Base-by-base conservation (phyloP, 2,797 vertebrate genomes). In the Petrocephalus sullivani region DNA sequence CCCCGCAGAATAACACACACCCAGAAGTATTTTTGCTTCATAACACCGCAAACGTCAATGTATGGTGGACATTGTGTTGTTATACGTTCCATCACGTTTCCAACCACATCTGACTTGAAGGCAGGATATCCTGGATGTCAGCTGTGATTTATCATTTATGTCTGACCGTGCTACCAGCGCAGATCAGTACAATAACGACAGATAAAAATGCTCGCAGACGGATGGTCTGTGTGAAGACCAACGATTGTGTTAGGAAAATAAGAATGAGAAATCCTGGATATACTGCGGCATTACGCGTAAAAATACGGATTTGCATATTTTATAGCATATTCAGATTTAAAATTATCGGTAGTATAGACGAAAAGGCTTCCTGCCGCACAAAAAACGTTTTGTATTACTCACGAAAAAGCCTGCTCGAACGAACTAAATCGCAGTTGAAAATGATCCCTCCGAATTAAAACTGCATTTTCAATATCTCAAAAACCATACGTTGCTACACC, bases 381-480 rank as follows among this genome's bases (percentile, higher is more conserved):
- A 60, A n/a, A 75, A 41, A 41, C 14, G 33, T 75, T 75, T 71
- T 33, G 67, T 21, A 71, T 1, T 14, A 10, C 14, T 6, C 33
- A 37, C 33, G 3, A 37, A 75, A 75, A 75, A 75, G 12, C 12
- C 33, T 75, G 33, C 78, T 51, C 37, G 19, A 21, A 82, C 49
- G n/a, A 49, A 53, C 49, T 7, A 83, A 95, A 95, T 94, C 94
- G 85, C 96, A 94, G 96, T 97, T 94, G 92, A 87, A 89, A 58
- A 75, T 5, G 33, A 41, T 75, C 33, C 23, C 2, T 16, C 87
- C 53, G 60, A 96, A 95, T 93, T 93, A 95, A 96, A 97, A 94
- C 5, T 10, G 33, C 67, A 19, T 75, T 41, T 19, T 37, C 67
- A 75, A 7, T 41, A 1, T 33, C 23, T 33, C 9, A 67, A 67